These are phyloP conservation scores for Plestiodon gilberti DNA, from an alignment of 2,113 vertebrate species.

Conservation along the genomic window DNA sequence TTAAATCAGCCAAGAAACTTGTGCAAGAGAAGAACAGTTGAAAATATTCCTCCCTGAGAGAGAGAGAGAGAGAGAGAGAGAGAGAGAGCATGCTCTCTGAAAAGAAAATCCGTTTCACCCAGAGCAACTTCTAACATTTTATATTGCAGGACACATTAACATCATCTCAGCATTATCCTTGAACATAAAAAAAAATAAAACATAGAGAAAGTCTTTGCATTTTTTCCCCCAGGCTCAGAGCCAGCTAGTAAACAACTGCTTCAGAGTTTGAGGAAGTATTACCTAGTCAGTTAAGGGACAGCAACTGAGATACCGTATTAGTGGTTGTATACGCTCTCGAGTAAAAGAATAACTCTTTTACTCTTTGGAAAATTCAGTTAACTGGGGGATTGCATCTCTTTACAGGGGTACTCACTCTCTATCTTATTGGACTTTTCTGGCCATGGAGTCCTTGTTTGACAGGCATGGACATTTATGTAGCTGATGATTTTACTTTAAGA, in stretches of 20 bases:
- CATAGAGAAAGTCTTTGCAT: background rate
- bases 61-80: constrained; percentile 6
- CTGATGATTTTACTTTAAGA: too few relatives aligned
- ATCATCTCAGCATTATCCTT: background rate
- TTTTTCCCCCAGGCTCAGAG: background rate
- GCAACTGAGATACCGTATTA: background rate
- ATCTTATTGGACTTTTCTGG: too few relatives aligned
- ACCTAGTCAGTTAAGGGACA: background rate
- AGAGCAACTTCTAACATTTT: background rate
- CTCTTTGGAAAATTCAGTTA: background rate
- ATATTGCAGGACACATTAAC: background rate
- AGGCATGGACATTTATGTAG: background rate
- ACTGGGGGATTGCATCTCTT: background rate
- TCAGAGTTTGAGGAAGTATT: background rate
- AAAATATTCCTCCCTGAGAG: constrained; percentile 19
- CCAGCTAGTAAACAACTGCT: background rate
- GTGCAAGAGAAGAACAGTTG: constrained; percentile 27
- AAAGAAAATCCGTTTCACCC: constrained; percentile 15
- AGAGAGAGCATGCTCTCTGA: background rate
- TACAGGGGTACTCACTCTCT: background rate
- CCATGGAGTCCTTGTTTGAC: background rate
- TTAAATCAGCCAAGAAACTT: constrained; percentile 50
- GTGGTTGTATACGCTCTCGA: background rate
- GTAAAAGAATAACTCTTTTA: background rate
- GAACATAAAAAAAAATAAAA: background rate